Conservation (phyloP, 2,113 vertebrate genomes). For the Zapornia atra region DNA sequence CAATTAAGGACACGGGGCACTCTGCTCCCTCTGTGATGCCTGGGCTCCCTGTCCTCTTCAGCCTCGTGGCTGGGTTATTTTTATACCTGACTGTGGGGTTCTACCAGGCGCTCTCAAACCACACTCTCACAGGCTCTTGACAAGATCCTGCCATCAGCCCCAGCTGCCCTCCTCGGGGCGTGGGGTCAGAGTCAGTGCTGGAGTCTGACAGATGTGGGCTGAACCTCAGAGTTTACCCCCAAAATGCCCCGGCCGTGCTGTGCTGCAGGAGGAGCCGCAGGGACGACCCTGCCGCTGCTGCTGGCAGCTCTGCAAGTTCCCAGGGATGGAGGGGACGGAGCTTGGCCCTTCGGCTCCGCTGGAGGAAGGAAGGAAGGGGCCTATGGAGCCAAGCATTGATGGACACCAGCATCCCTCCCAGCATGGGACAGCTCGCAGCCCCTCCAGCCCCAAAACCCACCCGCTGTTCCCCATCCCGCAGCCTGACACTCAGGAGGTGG, state of each 20-base stretch:
- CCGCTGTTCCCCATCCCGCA: not conserved
- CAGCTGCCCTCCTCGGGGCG: accelerated
- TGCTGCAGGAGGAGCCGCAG: too few species aligned
- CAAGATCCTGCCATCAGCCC: accelerated
- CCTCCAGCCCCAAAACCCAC: not conserved
- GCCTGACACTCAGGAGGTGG: accelerated
- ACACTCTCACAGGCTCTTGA: not conserved
- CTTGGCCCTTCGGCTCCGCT: not conserved
- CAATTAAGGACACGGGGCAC: not conserved
- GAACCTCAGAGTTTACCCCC: not conserved
- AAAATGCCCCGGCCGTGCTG: accelerated
- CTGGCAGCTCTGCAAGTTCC: not conserved
- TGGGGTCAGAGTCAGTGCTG: accelerated
- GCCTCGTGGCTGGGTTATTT: not conserved
- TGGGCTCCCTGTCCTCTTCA: not conserved
- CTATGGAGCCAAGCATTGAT: accelerated
- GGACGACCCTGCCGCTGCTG: accelerated
- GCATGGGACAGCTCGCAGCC: accelerated
- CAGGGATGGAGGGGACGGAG: not conserved
- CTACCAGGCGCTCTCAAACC: not conserved
- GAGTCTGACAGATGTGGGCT: accelerated
- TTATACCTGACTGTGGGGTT: not conserved
- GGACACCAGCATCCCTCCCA: not conserved
- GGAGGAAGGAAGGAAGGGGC: not conserved
- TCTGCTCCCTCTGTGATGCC: not conserved